These are phyloP conservation scores for Isichthys henryi DNA, from an alignment of 2,113 vertebrate species.

Conservation along the genomic window DNA sequence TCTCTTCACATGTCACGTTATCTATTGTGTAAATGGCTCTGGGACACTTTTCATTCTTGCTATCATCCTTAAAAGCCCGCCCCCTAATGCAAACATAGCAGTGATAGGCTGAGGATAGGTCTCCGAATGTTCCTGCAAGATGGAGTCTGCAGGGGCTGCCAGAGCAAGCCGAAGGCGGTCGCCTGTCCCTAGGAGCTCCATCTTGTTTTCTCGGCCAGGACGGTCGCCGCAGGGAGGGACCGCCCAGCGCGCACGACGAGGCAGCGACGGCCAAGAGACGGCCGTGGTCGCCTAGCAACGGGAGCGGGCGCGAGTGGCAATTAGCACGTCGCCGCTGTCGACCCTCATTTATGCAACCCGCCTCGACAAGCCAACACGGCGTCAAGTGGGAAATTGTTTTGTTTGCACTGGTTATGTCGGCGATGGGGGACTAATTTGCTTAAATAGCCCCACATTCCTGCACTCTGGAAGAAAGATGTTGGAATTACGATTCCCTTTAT, in stretches of 20 bases:
- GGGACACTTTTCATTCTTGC: neutral
- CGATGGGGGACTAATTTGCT: neutral
- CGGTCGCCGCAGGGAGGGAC: neutral
- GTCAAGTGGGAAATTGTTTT: neutral
- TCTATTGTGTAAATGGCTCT: neutral
- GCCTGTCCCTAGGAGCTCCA: neutral
- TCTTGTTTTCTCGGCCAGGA: slow-evolving; percentile 2
- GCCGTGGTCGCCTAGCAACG: slow-evolving; percentile 11
- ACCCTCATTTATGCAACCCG: neutral
- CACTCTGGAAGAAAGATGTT: neutral
- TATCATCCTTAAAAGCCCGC: neutral
- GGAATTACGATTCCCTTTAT: neutral
- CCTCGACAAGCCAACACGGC: neutral
- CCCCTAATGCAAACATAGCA: neutral
- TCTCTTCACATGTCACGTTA: neutral
- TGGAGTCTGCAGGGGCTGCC: neutral
- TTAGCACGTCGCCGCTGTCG: neutral
- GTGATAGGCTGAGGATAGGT: neutral
- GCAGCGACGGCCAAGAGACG: neutral
- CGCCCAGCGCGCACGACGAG: neutral
- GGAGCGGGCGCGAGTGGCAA: neutral
- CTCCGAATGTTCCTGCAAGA: neutral
- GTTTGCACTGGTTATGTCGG: neutral
- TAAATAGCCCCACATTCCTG: neutral
- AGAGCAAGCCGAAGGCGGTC: neutral